A percentile compares a stretch with the other conserved stretches of the same genome.
Conservation (phyloP, 2,113 vertebrate species). For the Anhinga anhinga region DNA sequence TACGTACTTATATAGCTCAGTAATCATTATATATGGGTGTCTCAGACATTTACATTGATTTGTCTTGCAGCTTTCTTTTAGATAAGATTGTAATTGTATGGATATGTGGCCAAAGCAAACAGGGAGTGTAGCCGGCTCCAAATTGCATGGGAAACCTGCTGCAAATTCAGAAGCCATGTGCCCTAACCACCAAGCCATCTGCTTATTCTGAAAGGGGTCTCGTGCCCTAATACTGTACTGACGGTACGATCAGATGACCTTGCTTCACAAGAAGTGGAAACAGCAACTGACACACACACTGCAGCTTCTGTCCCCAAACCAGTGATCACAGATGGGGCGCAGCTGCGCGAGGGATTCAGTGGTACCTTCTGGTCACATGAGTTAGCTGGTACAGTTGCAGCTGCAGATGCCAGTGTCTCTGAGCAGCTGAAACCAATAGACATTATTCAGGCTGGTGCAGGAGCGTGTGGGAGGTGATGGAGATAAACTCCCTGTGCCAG, state of each 20-base stretch:
- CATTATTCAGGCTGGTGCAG: background rate
- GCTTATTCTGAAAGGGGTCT: background rate
- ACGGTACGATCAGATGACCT: slow-evolving; percentile 7
- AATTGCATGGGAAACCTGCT: background rate
- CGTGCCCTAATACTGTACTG: background rate
- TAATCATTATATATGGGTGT: background rate
- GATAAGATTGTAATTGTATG: background rate
- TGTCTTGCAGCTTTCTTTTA: slow-evolving; percentile 1
- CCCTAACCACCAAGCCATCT: background rate
- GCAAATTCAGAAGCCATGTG: background rate
- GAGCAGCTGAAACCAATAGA: background rate
- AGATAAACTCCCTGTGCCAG: background rate
- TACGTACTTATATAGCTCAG: background rate
- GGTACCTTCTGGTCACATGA: slow-evolving; percentile 19
- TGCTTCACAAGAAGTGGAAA: background rate
- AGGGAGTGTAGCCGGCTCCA: background rate
- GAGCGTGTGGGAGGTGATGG: background rate
- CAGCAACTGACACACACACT: background rate
- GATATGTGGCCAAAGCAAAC: background rate
- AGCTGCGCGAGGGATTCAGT: slow-evolving; percentile 21
- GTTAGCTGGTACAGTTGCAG: slow-evolving; percentile 28
- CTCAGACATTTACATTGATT: background rate
- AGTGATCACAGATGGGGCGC: slow-evolving; percentile 21
- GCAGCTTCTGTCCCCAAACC: slow-evolving; percentile 28
- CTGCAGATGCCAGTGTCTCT: slow-evolving; percentile 16